Percentiles rank a stretch among this genome's conserved stretches.
Evolutionary conservation across 2,888 invertebrate species (phyloP).

Genomic region (Mycalesis mineus): DNA sequence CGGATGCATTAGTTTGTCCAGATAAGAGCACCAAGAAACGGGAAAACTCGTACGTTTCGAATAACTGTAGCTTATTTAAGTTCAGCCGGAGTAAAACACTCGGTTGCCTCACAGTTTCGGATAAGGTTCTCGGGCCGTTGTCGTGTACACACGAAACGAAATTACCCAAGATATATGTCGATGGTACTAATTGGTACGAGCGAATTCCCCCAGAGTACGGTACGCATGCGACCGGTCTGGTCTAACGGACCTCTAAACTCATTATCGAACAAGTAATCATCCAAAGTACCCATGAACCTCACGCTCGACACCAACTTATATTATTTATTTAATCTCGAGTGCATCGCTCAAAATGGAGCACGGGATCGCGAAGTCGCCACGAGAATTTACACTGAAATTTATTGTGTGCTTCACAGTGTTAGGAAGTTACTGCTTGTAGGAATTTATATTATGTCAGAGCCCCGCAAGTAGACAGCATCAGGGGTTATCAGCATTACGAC

Average conservation of each 20-base stretch:
- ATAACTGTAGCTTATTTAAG: conserved; percentile 9
- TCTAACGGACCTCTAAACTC: conserved; percentile 61
- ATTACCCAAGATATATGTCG: conserved; percentile 56
- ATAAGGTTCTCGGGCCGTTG: conserved; percentile 16
- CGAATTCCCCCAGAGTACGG: conserved; percentile 43
- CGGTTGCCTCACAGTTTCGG: conserved; percentile 16
- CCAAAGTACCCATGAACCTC: conserved; percentile 42
- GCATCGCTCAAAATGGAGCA: conserved; percentile 31
- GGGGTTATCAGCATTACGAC: too few relatives aligned
- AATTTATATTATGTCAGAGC: background rate
- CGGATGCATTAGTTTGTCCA: background rate
- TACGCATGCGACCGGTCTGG: conserved; percentile 50
- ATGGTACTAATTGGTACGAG: conserved; percentile 62
- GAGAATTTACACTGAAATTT: conserved; percentile 5
- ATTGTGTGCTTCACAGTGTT: background rate
- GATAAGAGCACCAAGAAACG: background rate
- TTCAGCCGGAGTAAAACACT: conserved; percentile 12
- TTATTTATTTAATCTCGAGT: conserved; percentile 40
- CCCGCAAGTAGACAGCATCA: background rate
- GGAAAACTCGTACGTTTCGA: background rate
- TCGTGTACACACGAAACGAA: conserved; percentile 43
- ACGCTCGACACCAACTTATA: conserved; percentile 35
- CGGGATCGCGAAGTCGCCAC: background rate
- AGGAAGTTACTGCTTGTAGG: background rate
- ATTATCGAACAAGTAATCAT: conserved; percentile 62